Evolutionary conservation across 2,888 invertebrate genomes (phyloP).

Genomic region (Pyrrhosoma nymphula): DNA sequence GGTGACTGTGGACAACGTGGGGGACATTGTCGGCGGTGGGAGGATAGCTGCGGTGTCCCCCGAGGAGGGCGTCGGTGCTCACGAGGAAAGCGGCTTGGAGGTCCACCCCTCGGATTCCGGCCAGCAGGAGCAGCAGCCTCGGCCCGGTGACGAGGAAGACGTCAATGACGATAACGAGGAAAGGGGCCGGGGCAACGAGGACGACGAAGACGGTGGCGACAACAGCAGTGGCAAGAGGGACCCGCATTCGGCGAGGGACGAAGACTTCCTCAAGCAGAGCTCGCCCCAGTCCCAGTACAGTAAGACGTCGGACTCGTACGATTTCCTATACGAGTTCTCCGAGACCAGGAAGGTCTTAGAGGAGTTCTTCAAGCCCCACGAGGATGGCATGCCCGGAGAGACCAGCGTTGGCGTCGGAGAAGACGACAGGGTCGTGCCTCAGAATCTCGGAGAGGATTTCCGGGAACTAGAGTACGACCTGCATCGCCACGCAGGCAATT

Average conservation of each 20-base stretch:
- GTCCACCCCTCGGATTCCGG: conserved; percentile 21
- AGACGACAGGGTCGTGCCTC: conserved; percentile 76
- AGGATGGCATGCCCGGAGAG: conserved; percentile 75
- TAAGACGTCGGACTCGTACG: conserved; percentile 84
- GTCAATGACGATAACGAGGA: neutral
- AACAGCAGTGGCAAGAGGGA: neutral
- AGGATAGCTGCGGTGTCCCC: neutral
- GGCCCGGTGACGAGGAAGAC: neutral
- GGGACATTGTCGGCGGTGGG: neutral
- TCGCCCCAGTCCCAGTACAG: conserved; percentile 52
- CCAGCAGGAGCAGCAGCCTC: neutral
- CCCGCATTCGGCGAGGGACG: neutral
- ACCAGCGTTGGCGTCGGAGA: conserved; percentile 81
- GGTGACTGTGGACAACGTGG: neutral
- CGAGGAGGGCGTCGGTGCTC: neutral
- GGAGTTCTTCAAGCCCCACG: conserved; percentile 89
- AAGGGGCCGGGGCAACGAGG: neutral
- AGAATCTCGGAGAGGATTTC: conserved; percentile 79
- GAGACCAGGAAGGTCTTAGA: conserved; percentile 95
- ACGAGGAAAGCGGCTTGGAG: neutral
- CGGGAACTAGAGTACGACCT: conserved; percentile 86
- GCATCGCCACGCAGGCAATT: conserved; percentile 86
- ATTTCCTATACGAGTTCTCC: conserved; percentile 94
- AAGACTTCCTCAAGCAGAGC: conserved; percentile 58
- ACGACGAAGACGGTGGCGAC: neutral